phyloP scores from a whole-genome alignment of 1,140 invertebrate genomes.

The Camponotus floridanus region DNA sequence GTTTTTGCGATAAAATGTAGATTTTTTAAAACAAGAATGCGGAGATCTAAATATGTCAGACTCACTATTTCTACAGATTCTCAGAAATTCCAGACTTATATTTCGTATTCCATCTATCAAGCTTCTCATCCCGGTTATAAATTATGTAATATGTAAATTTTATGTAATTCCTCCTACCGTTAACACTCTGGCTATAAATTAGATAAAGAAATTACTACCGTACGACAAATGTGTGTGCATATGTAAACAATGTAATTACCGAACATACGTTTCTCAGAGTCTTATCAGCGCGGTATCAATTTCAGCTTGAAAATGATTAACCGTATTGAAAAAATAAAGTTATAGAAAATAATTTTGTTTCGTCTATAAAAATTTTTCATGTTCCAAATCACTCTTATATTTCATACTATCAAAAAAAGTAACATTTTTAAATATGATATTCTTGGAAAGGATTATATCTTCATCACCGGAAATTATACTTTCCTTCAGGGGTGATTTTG shows the following conservation, averaged over 20 bases:
- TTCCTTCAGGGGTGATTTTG: not conserved
- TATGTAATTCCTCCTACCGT: constrained; percentile 28
- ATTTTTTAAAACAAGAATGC: not conserved
- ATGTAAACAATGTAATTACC: constrained; percentile 42
- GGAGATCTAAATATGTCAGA: too few relatives aligned
- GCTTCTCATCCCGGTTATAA: not conserved
- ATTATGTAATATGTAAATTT: constrained; percentile 48
- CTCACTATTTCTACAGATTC: not conserved
- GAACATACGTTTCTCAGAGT: not conserved
- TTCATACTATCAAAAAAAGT: not conserved
- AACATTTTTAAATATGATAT: not conserved
- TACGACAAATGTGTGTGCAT: not conserved
- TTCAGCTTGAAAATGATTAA: constrained; percentile 26
- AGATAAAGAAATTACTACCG: constrained; percentile 47
- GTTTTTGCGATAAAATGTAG: not conserved
- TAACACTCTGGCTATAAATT: constrained; percentile 48
- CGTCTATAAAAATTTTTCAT: not conserved
- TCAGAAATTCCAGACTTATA: not conserved
- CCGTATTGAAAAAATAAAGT: not conserved
- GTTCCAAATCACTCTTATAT: not conserved
- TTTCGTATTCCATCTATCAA: not conserved
- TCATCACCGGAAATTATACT: not conserved
- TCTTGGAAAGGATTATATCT: too few relatives aligned
- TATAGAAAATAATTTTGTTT: constrained; percentile 5
- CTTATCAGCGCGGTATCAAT: constrained; percentile 40